These are phyloP conservation scores for Mimachlamys varia DNA, from an alignment of 2,888 invertebrate genomes.

Conservation along the genomic window DNA sequence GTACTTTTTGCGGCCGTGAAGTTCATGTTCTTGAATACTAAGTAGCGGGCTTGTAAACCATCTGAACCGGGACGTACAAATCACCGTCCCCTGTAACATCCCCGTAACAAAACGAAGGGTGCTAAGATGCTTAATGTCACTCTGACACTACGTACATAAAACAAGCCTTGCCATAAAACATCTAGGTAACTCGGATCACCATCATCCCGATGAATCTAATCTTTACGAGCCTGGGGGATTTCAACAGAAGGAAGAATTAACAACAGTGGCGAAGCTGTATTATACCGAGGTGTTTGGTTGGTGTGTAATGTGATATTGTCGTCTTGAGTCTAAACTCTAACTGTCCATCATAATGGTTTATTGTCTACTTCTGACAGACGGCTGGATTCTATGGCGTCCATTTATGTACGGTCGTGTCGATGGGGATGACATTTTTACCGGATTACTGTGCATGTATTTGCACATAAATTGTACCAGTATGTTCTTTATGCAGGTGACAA, in stretches of 20 bases:
- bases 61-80: background rate
- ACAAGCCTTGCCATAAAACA: slow-evolving; percentile 6
- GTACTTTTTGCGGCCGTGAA: background rate
- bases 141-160: background rate
- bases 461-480: no score
- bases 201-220: background rate
- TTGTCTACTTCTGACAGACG: background rate
- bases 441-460: background rate
- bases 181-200: slow-evolving; percentile 25
- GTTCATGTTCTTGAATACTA: slow-evolving; percentile 9
- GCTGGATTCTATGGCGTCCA: background rate
- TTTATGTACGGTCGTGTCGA: background rate
- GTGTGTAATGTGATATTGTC: background rate
- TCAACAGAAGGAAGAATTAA: background rate
- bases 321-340: background rate
- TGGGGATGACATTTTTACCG: background rate
- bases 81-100: background rate
- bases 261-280: background rate
- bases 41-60: background rate
- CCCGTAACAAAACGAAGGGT: background rate
- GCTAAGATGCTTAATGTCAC: slow-evolving; percentile 8
- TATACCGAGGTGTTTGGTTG: background rate
- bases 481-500: no score
- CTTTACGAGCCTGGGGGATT: background rate
- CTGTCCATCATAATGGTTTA: slow-evolving; percentile 25